Evolutionary conservation across 64 coral and sea anemone genomes (phyloP), one percentile per base, ranked within the genome.

Genomic region (Montipora foliosa): DNA sequence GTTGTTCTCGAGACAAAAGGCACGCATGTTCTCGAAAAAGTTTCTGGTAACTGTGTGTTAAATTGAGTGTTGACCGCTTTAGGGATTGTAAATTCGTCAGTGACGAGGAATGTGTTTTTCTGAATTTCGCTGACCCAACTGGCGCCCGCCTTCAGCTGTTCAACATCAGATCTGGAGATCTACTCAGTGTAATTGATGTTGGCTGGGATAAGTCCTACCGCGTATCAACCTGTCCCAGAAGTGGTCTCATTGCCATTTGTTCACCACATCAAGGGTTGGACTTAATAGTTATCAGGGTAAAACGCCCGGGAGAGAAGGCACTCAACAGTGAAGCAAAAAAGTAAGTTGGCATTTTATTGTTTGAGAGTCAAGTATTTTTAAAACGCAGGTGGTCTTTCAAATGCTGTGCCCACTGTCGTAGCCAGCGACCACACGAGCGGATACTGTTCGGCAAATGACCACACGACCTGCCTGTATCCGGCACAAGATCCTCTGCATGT

Each of bases 81-180:
- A 11, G 8, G 4, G 1, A 16, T 4, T 76, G 25, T 46, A 25
- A 74, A 6, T 74, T 74, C 20, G 7, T 74, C 2, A 74, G 70
- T 74, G 70, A 74, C 5, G 70, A 74, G 53, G 79, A 82, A 12
- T 82, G 22, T 51, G 57, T 82, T 44, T 5, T 44, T 3, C 2
- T 24, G 3, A 5, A 5, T 4, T 0, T 1, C 59, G 0, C 29
- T 11, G 0, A 0, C 2, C 16, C 12, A 44, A 29, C 4, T 12
- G 24, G 21, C 16, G 3, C 11, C 0, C n/a, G 0, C 3, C 55
- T 82, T 62, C 57, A 11, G 14, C 24, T 82, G 10, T 82, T 62
- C 21, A 82, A 62, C 12, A 24, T 82, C 0, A 62, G 11, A 13
- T 82, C 57, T 15, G 79, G 79, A 20, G 53, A 82, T 24, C 52